A percentile compares a stretch with the other conserved stretches of the same genome.
Evolutionary conservation across 2,113 vertebrate genomes (phyloP).

Genomic region (Gymnarchus niloticus): DNA sequence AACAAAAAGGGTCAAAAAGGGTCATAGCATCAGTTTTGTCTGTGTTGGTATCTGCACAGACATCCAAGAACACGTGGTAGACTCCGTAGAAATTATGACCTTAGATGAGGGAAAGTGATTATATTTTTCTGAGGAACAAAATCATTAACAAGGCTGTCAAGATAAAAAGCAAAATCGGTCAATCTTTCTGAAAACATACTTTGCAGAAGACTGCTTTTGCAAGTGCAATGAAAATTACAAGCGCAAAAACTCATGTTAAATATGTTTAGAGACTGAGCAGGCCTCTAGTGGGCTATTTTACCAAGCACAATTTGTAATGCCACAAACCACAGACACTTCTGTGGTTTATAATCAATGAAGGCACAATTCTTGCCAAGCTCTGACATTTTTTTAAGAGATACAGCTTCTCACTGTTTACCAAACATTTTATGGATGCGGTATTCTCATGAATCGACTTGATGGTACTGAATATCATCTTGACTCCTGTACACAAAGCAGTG

Average conservation of each 20-base stretch:
- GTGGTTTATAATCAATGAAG: not conserved
- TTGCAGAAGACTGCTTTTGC: not conserved
- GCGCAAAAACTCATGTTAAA: not conserved
- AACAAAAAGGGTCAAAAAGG: too few relatives aligned
- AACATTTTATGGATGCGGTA: not conserved
- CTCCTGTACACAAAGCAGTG: not conserved
- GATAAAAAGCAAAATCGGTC: slow-evolving; percentile 1
- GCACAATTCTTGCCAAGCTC: not conserved
- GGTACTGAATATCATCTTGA: not conserved
- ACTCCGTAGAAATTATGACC: not conserved
- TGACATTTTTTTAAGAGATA: not conserved
- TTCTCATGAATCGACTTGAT: not conserved
- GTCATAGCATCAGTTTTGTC: not conserved
- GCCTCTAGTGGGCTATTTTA: not conserved
- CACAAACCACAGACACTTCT: not conserved
- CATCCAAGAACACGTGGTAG: not conserved
- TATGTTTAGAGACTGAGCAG: not conserved
- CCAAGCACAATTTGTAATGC: not conserved
- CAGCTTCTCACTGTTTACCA: not conserved
- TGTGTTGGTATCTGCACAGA: not conserved
- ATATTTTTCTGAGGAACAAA: not conserved
- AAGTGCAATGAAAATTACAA: not conserved
- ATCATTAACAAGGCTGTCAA: not conserved
- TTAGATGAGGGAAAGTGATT: not conserved
- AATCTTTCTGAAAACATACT: not conserved